Percentiles rank a stretch among this genome's conserved stretches.
phyloP scores from a whole-genome alignment of 2,797 vertebrate species.

The Hyperoplus lanceolatus region DNA sequence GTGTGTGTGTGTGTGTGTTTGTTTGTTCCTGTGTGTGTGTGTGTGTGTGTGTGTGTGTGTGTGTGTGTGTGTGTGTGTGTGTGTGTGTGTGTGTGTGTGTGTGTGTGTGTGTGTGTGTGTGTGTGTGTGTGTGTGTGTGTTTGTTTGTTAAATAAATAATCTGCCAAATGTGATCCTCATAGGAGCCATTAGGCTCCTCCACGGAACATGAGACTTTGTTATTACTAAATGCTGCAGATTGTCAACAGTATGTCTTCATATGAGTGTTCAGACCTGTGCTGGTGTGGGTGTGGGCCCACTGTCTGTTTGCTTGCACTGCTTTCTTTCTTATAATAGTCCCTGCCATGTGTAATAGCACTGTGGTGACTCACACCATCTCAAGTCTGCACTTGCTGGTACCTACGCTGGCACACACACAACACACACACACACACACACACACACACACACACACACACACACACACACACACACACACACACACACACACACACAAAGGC shows the following conservation, averaged over 20 bases:
- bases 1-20: slow-evolving; percentile 9
- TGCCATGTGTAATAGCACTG: slow-evolving; percentile 49
- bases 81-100: slow-evolving; percentile 14
- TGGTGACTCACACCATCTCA: slow-evolving; percentile 66
- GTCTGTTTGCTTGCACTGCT: slow-evolving; percentile 32
- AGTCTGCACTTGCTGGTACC: slow-evolving; percentile 61
- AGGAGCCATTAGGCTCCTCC: slow-evolving; percentile 49
- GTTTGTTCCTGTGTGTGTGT: slow-evolving; percentile 15
- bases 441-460: background rate
- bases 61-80: no score
- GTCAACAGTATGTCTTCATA: slow-evolving; percentile 42
- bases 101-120: no score
- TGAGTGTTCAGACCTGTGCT: slow-evolving; percentile 59
- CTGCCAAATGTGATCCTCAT: slow-evolving; percentile 26
- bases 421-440: slow-evolving; percentile 19
- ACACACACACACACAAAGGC: slow-evolving; percentile 20
- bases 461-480: slow-evolving; percentile 22
- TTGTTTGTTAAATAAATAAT: slow-evolving; percentile 28
- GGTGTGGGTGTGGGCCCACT: slow-evolving; percentile 46
- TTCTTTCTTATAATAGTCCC: slow-evolving; percentile 56
- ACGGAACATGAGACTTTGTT: slow-evolving; percentile 56
- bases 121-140: slow-evolving; percentile 8
- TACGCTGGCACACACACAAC: slow-evolving; percentile 4
- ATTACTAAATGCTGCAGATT: slow-evolving; percentile 27
- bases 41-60: slow-evolving; percentile 7